Base-by-base conservation (phyloP, 2,113 vertebrate species). In the Aptenodytes patagonicus region DNA sequence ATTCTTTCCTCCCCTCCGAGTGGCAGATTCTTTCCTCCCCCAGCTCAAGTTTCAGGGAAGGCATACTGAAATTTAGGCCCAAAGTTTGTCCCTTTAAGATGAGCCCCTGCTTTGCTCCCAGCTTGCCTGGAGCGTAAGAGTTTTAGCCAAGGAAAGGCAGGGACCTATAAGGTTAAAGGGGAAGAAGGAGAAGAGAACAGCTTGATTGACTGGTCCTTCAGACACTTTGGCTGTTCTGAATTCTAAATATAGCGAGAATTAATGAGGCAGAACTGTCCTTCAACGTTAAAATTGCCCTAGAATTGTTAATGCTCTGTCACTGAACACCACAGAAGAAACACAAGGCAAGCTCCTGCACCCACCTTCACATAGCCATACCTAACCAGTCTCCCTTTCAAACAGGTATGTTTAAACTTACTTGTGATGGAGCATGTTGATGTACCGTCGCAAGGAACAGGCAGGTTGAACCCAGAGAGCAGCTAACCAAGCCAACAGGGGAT, bases 191-290 rank as follows among this genome's bases (percentile, higher is more conserved):
- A 90, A 92, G 31, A 82, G 11, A 85, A 83, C 46, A 61, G 46
- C 13, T 66, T 81, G 58, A 80, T 5, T 93, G 75, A 73, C 26
- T 69, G 32, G 47, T 51, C 51, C 65, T 83, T 83, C 58, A 73
- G 85, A 83, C 19, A 46, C 40, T 85, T 85, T 34, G 52, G n/a
- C 42, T 71, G 44, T 61, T 90, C 31, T 61, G 40, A 89, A 85
- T 93, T 84, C 75, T 65, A 88, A 90, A 90, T 54, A 69, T 6
- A 81, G n/a, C 1, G 8, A 66, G 42, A 93, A 83, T 77, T 86
- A 93, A 93, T n/a, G 72, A 93, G 47, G 26, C 55, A 83, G 85
- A 58, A 68, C 51, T 86, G n/a, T 62, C n/a, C 55, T 89, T 83
- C 46, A 86, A 10, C 58, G 54, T 81, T 54, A 77, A 92, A 78